phyloP scores from a whole-genome alignment of 2,797 vertebrate genomes.

The Cryptoblepharus egeriae region DNA sequence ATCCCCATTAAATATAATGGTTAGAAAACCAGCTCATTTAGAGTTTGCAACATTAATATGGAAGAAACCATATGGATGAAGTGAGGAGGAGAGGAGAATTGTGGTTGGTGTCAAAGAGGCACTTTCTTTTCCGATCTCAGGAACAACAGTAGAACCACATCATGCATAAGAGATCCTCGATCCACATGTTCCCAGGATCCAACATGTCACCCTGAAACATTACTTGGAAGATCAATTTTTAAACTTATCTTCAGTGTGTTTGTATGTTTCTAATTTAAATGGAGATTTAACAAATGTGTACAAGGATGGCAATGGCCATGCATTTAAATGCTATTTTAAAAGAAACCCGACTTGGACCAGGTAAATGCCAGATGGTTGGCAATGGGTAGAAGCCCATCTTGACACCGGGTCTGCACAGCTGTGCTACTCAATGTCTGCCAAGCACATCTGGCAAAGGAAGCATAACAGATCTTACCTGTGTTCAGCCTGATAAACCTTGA shows the following conservation, averaged over 20 bases:
- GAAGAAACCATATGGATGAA: no score
- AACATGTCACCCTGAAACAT: rapidly evolving
- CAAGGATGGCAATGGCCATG: background rate
- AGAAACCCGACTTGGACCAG: background rate
- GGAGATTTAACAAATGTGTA: background rate
- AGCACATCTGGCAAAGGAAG: background rate
- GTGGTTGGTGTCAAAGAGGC: no score
- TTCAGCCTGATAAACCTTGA: background rate
- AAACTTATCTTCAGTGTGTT: background rate
- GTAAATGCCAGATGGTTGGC: background rate
- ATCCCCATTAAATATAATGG: no score
- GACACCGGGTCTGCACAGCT: background rate
- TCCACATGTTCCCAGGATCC: background rate
- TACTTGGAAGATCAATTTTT: background rate
- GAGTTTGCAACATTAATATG: no score
- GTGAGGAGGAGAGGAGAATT: no score
- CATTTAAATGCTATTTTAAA: background rate
- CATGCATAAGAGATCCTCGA: no score
- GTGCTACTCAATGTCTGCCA: background rate
- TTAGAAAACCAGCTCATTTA: no score
- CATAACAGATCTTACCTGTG: background rate
- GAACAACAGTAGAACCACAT: no score
- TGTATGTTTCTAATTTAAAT: background rate
- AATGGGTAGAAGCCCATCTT: background rate
- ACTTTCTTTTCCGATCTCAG: no score